Conservation (phyloP, 2,888 invertebrate genomes). For the Subacronicta megacephala region DNA sequence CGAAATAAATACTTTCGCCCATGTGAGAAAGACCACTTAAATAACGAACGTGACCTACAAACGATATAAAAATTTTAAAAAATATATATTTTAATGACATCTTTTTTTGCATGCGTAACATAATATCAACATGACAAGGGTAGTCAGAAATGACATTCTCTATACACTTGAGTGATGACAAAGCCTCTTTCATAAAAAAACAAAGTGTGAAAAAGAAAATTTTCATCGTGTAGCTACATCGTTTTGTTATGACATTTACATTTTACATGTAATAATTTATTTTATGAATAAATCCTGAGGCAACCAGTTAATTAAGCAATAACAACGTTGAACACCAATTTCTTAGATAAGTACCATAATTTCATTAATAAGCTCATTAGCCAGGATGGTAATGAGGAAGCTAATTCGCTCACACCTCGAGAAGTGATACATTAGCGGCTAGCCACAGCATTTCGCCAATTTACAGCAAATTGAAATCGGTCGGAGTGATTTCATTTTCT, state of each 20-base stretch:
- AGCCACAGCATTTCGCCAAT: constrained; percentile 50
- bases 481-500: constrained; percentile 29
- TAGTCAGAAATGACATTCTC: too few relatives aligned
- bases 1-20: not conserved
- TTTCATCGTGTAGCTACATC: too few relatives aligned
- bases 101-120: too few relatives aligned
- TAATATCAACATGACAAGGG: too few relatives aligned
- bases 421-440: constrained; percentile 32
- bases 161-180: too few relatives aligned
- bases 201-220: too few relatives aligned
- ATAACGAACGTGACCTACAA: not conserved
- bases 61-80: too few relatives aligned
- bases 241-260: too few relatives aligned
- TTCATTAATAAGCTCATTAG: constrained; percentile 31
- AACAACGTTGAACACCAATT: constrained; percentile 15
- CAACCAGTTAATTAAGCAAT: constrained; percentile 4
- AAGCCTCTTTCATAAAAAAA: too few relatives aligned
- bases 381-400: constrained; percentile 33
- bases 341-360: constrained; percentile 19
- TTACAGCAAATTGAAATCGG: constrained; percentile 48
- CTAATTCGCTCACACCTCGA: constrained; percentile 31
- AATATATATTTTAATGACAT: too few relatives aligned
- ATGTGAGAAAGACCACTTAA: not conserved
- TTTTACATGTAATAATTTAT: too few relatives aligned
- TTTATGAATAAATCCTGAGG: not conserved